Percentiles rank a stretch among this genome's conserved stretches.
Conservation (phyloP, 1,140 invertebrate genomes). For the Thereuonema tuberculata region DNA sequence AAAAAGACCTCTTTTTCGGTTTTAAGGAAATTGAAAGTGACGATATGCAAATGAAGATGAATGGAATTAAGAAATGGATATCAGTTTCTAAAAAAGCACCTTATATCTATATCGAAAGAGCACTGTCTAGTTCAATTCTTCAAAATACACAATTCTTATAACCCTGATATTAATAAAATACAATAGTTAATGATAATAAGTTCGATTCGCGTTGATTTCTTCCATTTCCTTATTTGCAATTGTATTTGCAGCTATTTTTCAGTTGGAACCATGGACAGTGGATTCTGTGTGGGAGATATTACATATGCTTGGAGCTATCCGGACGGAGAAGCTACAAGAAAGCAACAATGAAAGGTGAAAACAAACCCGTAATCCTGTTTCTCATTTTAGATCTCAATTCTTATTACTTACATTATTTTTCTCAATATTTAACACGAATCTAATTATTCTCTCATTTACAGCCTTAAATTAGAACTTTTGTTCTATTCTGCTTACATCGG, state of each 20-base stretch:
- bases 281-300: slow-evolving; percentile 26
- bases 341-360: slow-evolving; percentile 16
- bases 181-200: too few species aligned
- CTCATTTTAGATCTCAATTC: background rate
- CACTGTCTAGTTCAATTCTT: slow-evolving; percentile 12
- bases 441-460: slow-evolving; percentile 18
- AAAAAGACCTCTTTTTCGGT: too few species aligned
- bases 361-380: background rate
- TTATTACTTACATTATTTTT: background rate
- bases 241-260: background rate
- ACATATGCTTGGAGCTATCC: slow-evolving; percentile 25
- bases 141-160: background rate
- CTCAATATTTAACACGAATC: background rate
- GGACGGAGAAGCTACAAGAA: slow-evolving; percentile 27
- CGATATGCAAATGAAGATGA: too few species aligned
- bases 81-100: too few species aligned
- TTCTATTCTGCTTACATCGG: slow-evolving; percentile 32
- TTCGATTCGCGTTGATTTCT: background rate
- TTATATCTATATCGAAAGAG: too few species aligned
- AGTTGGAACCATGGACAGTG: slow-evolving; percentile 21
- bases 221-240: slow-evolving; percentile 3
- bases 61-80: too few species aligned
- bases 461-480: slow-evolving; percentile 26
- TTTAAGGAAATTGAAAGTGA: too few species aligned
- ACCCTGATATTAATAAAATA: background rate